These are phyloP conservation scores for Drosophila acutilabella DNA, from an alignment of 2,888 invertebrate genomes.

Conservation along the genomic window DNA sequence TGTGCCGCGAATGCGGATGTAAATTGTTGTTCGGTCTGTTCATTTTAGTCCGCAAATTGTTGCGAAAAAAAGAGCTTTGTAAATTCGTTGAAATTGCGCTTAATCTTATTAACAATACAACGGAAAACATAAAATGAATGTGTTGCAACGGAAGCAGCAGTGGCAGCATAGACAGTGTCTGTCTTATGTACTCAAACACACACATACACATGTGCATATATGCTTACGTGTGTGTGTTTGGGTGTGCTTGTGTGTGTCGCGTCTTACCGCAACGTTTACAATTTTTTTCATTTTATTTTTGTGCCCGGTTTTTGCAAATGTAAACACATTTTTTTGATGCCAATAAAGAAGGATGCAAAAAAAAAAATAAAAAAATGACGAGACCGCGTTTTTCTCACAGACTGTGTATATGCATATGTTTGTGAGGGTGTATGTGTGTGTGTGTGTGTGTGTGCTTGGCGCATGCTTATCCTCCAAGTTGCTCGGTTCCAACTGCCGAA, in stretches of 20 bases:
- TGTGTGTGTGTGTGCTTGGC: conserved; percentile 38
- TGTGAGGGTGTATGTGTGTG: not conserved
- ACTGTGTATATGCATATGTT: conserved; percentile 2
- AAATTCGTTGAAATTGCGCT: conserved; percentile 27
- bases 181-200: conserved; percentile 3
- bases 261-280: conserved; percentile 37
- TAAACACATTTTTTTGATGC: conserved; percentile 51
- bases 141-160: not conserved
- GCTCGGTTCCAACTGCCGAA: conserved; percentile 2
- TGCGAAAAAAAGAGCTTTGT: not conserved
- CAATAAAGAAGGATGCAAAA: conserved; percentile 5
- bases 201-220: not conserved
- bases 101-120: conserved; percentile 31
- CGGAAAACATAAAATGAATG: not conserved
- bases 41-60: conserved; percentile 3
- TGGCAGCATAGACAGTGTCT: conserved; percentile 8
- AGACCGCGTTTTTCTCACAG: conserved; percentile 34
- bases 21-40: conserved; percentile 12
- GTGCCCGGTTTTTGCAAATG: conserved; percentile 48
- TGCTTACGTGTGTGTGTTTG: conserved; percentile 10
- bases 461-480: conserved; percentile 49
- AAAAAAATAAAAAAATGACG: conserved; percentile 14
- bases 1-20: conserved; percentile 48
- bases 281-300: conserved; percentile 11
- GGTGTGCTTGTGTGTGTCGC: conserved; percentile 28